Evolutionary conservation across 2,888 invertebrate genomes (phyloP).

Genomic region (Apodemia mormo): DNA sequence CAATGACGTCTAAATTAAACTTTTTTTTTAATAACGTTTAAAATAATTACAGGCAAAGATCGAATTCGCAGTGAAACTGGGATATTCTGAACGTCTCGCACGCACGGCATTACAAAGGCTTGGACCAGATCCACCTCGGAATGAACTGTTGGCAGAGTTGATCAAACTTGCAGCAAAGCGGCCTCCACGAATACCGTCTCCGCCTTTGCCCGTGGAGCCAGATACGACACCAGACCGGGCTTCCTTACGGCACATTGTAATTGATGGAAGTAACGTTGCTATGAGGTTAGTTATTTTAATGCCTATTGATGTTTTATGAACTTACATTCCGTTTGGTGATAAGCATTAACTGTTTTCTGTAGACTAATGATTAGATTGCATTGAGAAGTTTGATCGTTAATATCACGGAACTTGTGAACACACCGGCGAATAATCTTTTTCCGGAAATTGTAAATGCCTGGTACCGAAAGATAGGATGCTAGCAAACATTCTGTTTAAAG

Average conservation of each 20-base stretch:
- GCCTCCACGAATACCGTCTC: constrained; percentile 61
- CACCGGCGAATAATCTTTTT: no score
- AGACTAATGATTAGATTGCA: no score
- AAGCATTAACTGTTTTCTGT: no score
- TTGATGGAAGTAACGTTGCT: constrained; percentile 97
- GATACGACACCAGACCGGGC: constrained; percentile 63
- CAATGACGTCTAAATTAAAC: neutral
- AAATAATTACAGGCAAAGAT: constrained; percentile 79
- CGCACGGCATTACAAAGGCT: constrained; percentile 91
- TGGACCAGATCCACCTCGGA: constrained; percentile 92
- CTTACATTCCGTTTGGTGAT: no score
- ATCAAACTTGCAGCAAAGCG: constrained; percentile 88
- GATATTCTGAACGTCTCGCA: constrained; percentile 93
- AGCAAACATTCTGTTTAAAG: neutral
- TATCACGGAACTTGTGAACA: no score
- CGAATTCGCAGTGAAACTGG: constrained; percentile 95
- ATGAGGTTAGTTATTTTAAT: constrained; percentile 85
- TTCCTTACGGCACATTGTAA: constrained; percentile 88
- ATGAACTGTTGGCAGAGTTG: constrained; percentile 93
- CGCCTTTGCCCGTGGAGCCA: constrained; percentile 57
- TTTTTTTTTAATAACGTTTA: neutral
- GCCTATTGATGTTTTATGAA: no score
- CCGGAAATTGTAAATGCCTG: no score
- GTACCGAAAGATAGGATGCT: neutral
- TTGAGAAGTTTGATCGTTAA: neutral